Conservation (phyloP, 2,113 vertebrate genomes). For the Pristiophorus japonicus region DNA sequence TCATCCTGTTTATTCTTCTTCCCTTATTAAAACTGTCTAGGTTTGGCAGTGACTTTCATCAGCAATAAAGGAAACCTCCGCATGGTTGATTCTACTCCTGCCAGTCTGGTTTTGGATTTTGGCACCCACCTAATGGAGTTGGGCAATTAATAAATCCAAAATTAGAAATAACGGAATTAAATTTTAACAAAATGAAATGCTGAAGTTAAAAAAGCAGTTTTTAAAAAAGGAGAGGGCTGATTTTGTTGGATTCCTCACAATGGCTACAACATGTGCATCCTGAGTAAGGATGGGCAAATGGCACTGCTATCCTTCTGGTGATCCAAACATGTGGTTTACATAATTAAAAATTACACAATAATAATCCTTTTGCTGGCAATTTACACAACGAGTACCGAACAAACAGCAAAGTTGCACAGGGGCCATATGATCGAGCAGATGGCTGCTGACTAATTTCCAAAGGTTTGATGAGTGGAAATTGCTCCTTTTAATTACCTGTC, state of each 20-base stretch:
- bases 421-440: slow-evolving; percentile 80
- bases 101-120: background rate
- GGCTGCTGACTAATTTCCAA: slow-evolving; percentile 72
- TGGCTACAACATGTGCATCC: background rate
- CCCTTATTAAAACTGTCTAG: background rate
- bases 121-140: background rate
- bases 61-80: background rate
- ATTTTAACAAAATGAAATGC: background rate
- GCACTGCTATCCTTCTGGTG: background rate
- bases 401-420: slow-evolving; percentile 63
- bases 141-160: background rate
- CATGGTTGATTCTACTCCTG: background rate
- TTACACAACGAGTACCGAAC: slow-evolving; percentile 47
- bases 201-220: background rate
- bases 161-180: background rate
- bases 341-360: slow-evolving; percentile 19
- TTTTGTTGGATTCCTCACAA: too few species aligned
- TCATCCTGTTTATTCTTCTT: background rate
- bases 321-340: slow-evolving; percentile 3
- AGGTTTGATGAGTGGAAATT: slow-evolving; percentile 75
- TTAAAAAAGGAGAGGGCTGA: background rate
- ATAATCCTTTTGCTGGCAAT: slow-evolving; percentile 35
- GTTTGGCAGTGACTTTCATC: background rate
- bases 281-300: background rate
- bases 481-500: slow-evolving; percentile 88